Percentiles rank a stretch among this genome's conserved stretches.
Evolutionary conservation across 2,113 vertebrate species (phyloP).

Genomic region (Apodemus sylvaticus): DNA sequence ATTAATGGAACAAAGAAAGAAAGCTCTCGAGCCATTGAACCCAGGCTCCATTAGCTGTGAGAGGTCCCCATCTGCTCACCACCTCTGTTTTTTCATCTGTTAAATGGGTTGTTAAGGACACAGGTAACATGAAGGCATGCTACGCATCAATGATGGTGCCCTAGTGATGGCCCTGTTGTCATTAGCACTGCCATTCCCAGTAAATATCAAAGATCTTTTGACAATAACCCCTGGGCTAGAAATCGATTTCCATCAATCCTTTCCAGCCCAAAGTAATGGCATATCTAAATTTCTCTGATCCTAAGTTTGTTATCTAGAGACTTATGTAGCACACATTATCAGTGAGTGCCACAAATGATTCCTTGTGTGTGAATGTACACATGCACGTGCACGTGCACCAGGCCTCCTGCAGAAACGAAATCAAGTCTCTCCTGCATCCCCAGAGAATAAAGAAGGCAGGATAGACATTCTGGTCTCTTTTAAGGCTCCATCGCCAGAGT

Average conservation of each 20-base stretch:
- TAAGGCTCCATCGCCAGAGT: background rate
- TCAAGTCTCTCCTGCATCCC: background rate
- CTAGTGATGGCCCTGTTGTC: background rate
- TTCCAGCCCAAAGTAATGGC: background rate
- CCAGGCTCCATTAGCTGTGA: background rate
- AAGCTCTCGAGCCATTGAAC: no score
- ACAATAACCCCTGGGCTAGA: background rate
- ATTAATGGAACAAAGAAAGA: background rate
- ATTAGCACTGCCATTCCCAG: background rate
- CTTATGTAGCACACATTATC: background rate
- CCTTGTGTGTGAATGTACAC: accelerated
- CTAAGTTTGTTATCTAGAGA: background rate
- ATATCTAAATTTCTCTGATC: background rate
- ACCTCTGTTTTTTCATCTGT: background rate
- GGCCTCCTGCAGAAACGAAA: background rate
- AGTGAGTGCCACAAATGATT: background rate
- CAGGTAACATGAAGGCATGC: background rate
- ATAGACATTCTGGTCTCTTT: background rate
- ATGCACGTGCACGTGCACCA: background rate
- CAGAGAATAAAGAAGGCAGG: background rate
- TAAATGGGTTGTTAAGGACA: background rate
- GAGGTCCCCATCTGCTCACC: background rate
- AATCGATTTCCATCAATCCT: background rate
- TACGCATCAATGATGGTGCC: background rate
- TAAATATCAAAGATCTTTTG: background rate